phyloP scores from a whole-genome alignment of 1,140 invertebrate genomes.

The Drosophila trapezifrons region DNA sequence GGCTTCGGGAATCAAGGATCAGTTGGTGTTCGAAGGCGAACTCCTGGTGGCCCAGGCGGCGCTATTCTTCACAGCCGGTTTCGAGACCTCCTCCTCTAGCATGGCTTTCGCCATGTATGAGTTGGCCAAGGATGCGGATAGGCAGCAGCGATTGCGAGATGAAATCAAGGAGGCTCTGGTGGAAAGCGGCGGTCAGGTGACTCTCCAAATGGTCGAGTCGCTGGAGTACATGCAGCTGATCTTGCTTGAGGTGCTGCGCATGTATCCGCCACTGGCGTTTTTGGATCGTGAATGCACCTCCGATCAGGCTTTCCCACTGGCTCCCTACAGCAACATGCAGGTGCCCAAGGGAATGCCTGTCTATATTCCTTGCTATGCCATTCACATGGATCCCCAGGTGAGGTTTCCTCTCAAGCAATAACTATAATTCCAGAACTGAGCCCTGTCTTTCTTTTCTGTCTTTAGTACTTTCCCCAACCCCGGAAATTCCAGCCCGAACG shows the following conservation, averaged over 20 bases:
- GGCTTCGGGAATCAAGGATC: conserved; percentile 13
- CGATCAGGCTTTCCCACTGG: conserved; percentile 58
- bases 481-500: conserved; percentile 88
- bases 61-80: conserved; percentile 88
- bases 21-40: conserved; percentile 76
- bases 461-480: conserved; percentile 87
- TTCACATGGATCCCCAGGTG: conserved; percentile 80
- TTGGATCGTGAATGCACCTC: conserved; percentile 85
- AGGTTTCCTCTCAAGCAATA: neutral
- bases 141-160: conserved; percentile 84
- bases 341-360: conserved; percentile 75
- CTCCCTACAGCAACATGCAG: conserved; percentile 57
- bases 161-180: conserved; percentile 84
- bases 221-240: conserved; percentile 84
- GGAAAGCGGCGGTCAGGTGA: conserved; percentile 76
- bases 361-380: conserved; percentile 72
- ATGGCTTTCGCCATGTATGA: conserved; percentile 85
- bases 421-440: neutral
- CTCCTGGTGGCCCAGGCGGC: conserved; percentile 87
- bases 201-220: conserved; percentile 83
- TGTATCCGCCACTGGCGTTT: conserved; percentile 86
- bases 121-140: conserved; percentile 83
- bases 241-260: conserved; percentile 85
- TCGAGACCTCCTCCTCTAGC: conserved; percentile 85
- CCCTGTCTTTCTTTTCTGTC: too few species aligned